Evolutionary conservation across 2,113 vertebrate genomes (phyloP).

Genomic region (Rhinichthys klamathensis): DNA sequence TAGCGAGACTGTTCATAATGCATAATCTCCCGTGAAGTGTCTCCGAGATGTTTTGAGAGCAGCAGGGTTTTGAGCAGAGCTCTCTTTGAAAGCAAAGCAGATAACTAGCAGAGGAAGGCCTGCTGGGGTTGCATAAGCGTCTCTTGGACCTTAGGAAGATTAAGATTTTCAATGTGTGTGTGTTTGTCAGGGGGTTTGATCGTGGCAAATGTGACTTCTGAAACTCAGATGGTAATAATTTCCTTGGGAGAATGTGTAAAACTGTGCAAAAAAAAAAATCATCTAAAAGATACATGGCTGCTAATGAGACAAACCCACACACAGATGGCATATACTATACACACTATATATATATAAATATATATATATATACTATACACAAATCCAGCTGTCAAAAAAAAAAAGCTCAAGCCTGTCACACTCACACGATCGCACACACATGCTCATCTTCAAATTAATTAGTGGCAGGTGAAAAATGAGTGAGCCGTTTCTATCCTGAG

Average conservation of each 20-base stretch:
- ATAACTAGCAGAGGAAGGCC: conserved; percentile 54
- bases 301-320: conserved; percentile 2
- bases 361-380: too few relatives aligned
- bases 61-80: conserved; percentile 45
- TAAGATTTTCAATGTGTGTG: conserved; percentile 10
- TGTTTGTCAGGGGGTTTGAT: conserved; percentile 36
- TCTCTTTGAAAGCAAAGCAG: conserved; percentile 53
- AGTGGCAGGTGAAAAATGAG: conserved; percentile 37
- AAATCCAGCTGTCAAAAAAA: background rate
- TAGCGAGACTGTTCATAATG: conserved; percentile 59
- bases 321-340: background rate
- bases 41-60: conserved; percentile 51
- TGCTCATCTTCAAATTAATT: conserved; percentile 41
- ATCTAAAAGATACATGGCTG: background rate
- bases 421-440: conserved; percentile 11
- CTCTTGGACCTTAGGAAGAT: conserved; percentile 36
- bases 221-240: background rate
- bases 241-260: conserved; percentile 2
- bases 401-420: background rate
- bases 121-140: conserved; percentile 50
- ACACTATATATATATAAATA: background rate
- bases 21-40: conserved; percentile 66
- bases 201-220: conserved; percentile 24
- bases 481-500: conserved; percentile 36
- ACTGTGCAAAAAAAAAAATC: background rate